phyloP scores from a whole-genome alignment of 2,113 vertebrate genomes.

The Gasterosteus nipponicus region DNA sequence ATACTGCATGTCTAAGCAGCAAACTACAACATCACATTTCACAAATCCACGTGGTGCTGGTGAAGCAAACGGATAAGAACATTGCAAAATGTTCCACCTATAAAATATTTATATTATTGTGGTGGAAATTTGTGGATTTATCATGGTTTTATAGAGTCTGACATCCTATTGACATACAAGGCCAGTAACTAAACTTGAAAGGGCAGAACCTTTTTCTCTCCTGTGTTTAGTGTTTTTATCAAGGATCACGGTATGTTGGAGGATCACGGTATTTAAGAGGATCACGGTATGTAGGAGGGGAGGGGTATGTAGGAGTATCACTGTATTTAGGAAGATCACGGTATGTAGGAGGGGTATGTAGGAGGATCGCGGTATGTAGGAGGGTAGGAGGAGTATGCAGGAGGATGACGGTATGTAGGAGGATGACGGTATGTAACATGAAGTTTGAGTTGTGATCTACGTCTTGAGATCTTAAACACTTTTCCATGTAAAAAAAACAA shows the following conservation, averaged over 20 bases:
- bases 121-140: background rate
- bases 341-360: too few relatives aligned
- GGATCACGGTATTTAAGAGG: too few relatives aligned
- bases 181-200: constrained; percentile 13
- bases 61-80: background rate
- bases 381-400: too few relatives aligned
- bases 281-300: too few relatives aligned
- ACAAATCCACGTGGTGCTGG: background rate
- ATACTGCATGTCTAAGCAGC: background rate
- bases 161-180: constrained; percentile 12
- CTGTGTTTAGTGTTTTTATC: too few relatives aligned
- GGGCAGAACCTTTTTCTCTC: background rate
- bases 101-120: background rate
- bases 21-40: background rate
- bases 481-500: background rate
- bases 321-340: too few relatives aligned
- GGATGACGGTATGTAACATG: background rate
- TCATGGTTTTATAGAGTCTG: background rate
- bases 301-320: too few relatives aligned
- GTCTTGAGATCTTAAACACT: background rate
- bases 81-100: constrained; percentile 23
- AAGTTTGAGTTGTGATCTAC: background rate
- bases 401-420: too few relatives aligned
- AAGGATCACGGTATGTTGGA: too few relatives aligned
- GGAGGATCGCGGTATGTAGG: too few relatives aligned